phyloP scores from a whole-genome alignment of 2,888 invertebrate genomes.

The Athalia rosae region DNA sequence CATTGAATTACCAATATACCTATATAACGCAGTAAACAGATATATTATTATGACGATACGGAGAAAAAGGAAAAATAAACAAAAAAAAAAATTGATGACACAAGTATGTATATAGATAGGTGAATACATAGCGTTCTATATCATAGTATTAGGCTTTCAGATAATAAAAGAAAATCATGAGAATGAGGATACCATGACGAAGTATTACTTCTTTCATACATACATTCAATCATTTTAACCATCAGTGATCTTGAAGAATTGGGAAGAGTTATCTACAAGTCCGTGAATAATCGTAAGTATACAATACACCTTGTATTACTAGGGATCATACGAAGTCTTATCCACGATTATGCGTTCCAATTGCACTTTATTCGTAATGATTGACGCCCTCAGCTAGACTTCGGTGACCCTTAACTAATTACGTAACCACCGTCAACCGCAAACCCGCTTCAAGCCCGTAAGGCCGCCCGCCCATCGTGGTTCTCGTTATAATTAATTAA shows the following conservation, averaged over 20 bases:
- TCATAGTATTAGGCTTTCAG: slow-evolving; percentile 64
- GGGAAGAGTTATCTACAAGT: too few species aligned
- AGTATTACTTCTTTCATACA: too few species aligned
- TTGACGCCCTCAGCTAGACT: slow-evolving; percentile 58
- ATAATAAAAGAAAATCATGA: slow-evolving; percentile 61
- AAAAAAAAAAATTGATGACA: slow-evolving; percentile 55
- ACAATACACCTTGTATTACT: too few species aligned
- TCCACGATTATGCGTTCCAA: slow-evolving; percentile 47
- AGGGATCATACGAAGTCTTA: background rate
- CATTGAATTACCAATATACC: slow-evolving; percentile 32
- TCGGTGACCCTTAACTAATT: slow-evolving; percentile 57
- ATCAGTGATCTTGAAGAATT: too few species aligned
- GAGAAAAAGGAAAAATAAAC: slow-evolving; percentile 53
- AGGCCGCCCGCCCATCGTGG: slow-evolving; percentile 1
- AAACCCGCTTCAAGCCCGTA: slow-evolving; percentile 48
- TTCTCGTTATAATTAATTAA: slow-evolving; percentile 63
- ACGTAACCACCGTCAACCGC: slow-evolving; percentile 55
- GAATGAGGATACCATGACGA: slow-evolving; percentile 15
- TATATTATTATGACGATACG: slow-evolving; percentile 21
- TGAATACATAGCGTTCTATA: slow-evolving; percentile 61
- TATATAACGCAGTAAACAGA: slow-evolving; percentile 25
- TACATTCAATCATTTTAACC: too few species aligned
- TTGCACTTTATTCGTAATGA: slow-evolving; percentile 57
- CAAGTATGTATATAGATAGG: slow-evolving; percentile 65
- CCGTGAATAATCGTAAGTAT: too few species aligned